Evolutionary conservation across 1,140 invertebrate species (phyloP).

Genomic region (Helicoverpa armigera): DNA sequence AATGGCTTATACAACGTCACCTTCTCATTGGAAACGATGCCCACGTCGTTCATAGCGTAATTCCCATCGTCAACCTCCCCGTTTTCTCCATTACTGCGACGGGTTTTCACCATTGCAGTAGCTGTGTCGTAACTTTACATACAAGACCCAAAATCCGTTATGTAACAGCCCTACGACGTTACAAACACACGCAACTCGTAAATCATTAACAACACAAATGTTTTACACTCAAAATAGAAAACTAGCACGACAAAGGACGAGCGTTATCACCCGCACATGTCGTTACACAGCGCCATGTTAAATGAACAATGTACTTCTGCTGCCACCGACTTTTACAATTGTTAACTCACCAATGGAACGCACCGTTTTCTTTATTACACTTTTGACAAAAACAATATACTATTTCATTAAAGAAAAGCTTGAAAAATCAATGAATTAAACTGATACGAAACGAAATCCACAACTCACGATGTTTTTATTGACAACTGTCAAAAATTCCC

Average conservation of each 20-base stretch:
- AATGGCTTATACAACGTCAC: conserved; percentile 77
- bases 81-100: conserved; percentile 85
- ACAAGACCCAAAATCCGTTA: conserved; percentile 70
- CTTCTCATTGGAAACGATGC: conserved; percentile 85
- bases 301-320: conserved; percentile 66
- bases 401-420: conserved; percentile 34
- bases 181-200: conserved; percentile 62
- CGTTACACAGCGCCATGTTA: conserved; percentile 83
- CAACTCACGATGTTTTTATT: conserved; percentile 81
- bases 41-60: conserved; percentile 81
- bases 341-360: conserved; percentile 69
- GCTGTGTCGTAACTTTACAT: conserved; percentile 73
- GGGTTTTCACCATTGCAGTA: conserved; percentile 86
- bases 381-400: conserved; percentile 27
- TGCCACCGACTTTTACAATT: conserved; percentile 65
- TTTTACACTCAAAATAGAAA: conserved; percentile 65
- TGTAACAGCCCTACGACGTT: conserved; percentile 68
- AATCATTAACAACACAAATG: conserved; percentile 62
- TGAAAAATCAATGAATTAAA: conserved; percentile 61
- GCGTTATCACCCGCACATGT: conserved; percentile 83
- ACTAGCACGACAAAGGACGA: conserved; percentile 75
- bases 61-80: conserved; percentile 85
- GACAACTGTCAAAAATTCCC: conserved; percentile 86
- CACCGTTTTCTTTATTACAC: conserved; percentile 49
- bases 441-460: conserved; percentile 66